phyloP scores from a whole-genome alignment of 2,113 vertebrate species.

The Dipodomys ordii region DNA sequence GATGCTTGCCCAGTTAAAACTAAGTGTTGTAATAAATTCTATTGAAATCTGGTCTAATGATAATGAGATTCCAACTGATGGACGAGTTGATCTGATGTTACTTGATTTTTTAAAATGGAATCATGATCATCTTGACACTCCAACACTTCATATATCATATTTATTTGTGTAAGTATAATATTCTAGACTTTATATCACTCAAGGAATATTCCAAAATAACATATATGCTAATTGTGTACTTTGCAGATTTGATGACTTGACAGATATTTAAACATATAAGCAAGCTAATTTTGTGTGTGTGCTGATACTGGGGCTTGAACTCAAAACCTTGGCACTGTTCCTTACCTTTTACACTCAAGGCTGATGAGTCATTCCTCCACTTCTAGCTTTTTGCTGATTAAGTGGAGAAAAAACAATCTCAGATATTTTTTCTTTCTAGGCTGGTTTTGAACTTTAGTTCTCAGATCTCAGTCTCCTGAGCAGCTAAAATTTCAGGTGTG shows the following conservation, averaged over 20 bases:
- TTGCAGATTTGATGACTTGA: neutral
- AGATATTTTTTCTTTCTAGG: too few species aligned
- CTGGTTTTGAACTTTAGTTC: too few species aligned
- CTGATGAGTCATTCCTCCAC: too few species aligned
- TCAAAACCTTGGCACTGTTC: too few species aligned
- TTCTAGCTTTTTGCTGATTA: too few species aligned
- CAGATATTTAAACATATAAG: too few species aligned
- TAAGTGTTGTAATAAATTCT: constrained; percentile 83
- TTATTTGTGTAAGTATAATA: constrained; percentile 68
- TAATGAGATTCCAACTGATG: constrained; percentile 74
- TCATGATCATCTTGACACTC: neutral
- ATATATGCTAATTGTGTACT: constrained; percentile 20
- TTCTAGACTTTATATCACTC: neutral
- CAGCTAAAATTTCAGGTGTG: too few species aligned
- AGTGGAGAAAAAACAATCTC: too few species aligned
- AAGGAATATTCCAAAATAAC: neutral
- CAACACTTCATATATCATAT: neutral
- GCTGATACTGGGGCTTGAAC: too few species aligned
- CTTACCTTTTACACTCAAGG: too few species aligned
- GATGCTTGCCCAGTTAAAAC: constrained; percentile 82
- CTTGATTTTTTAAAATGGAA: constrained; percentile 80
- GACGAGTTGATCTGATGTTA: constrained; percentile 60
- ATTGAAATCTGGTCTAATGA: constrained; percentile 86
- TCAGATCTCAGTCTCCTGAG: too few species aligned
- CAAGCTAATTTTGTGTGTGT: too few species aligned